A percentile compares a stretch with the other conserved stretches of the same genome.
These are phyloP conservation scores for Perccottus glenii DNA, from an alignment of 2,113 vertebrate species.

Conservation along the genomic window DNA sequence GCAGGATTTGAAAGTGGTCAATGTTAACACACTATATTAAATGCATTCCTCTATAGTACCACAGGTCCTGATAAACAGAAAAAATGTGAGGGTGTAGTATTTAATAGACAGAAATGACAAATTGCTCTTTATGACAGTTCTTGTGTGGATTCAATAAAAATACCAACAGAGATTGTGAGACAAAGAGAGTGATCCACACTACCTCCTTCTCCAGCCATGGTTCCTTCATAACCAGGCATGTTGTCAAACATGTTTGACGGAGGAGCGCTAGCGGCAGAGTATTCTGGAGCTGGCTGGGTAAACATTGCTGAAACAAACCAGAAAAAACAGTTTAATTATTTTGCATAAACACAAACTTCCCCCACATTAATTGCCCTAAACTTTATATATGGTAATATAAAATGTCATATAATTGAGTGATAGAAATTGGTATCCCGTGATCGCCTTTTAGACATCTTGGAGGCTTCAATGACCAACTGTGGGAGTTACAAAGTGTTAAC, in stretches of 20 bases:
- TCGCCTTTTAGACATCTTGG: too few relatives aligned
- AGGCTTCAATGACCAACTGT: too few relatives aligned
- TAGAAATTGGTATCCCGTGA: too few relatives aligned
- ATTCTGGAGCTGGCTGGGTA: constrained; percentile 41
- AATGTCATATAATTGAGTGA: neutral
- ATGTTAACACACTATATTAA: neutral
- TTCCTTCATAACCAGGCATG: constrained; percentile 77
- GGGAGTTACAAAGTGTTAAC: too few relatives aligned
- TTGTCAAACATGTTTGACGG: constrained; percentile 70
- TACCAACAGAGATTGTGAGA: neutral
- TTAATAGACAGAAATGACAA: too few relatives aligned
- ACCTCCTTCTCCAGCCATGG: constrained; percentile 68
- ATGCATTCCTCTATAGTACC: neutral
- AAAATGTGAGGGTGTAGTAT: neutral
- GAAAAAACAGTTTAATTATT: constrained; percentile 54
- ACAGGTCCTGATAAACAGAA: neutral
- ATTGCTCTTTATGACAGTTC: neutral
- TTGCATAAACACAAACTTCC: neutral
- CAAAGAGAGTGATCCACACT: constrained; percentile 2
- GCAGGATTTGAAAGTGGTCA: neutral
- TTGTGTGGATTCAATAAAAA: too few relatives aligned
- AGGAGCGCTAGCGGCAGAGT: constrained; percentile 63
- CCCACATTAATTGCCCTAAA: neutral
- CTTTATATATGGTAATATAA: neutral
- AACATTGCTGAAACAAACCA: constrained; percentile 68